Evolutionary conservation across 2,113 vertebrate genomes (phyloP), one percentile per base, ranked within the genome.

Genomic region (Tautogolabrus adspersus): DNA sequence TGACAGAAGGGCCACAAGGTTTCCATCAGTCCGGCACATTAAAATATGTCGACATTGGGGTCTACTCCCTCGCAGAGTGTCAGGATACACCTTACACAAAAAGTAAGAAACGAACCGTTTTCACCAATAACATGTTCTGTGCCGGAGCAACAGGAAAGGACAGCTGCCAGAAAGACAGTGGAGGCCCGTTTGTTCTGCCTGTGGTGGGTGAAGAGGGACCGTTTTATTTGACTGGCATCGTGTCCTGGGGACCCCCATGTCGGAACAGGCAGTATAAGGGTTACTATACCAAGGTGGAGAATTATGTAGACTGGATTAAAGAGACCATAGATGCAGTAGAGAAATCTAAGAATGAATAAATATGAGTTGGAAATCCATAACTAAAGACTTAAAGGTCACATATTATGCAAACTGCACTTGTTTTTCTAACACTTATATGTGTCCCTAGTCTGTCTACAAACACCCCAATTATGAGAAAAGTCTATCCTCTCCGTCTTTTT

Each of bases 91-190:
- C 88, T 26, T 0, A 0, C 1, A 0, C 1, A 0, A 0, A 0
- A 10, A 0, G 0, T 0, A n/a, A n/a, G 0, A 10, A 12, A 0
- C 8, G 8, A 10, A 89, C 87, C 4, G 6, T 2, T 1, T 94
- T 96, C 88, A 97, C 96, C 0, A 18, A 93, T 2, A 99, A 98
- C 70, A 97, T 99, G 97, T 93, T 99, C 85, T 99, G 97, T 88
- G 97, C 97, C 8, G 97, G 97, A 8, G 90, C 67, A 0, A 0
- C 0, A 0, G 91, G 88, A 0, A 88, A 84, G 22, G 98, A 99
- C 83, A 97, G 96, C 79, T 99, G 97, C 61, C 0, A 67, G 0
- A 93, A 95, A 19, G 98, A 99, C 21, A 96, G 96, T 0, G 97
- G 98, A 0, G 95, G 97, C 5, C 95, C 97, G 9, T 94, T 96